Evolutionary conservation across 1,140 invertebrate genomes (phyloP).

Genomic region (Panonychus citri): DNA sequence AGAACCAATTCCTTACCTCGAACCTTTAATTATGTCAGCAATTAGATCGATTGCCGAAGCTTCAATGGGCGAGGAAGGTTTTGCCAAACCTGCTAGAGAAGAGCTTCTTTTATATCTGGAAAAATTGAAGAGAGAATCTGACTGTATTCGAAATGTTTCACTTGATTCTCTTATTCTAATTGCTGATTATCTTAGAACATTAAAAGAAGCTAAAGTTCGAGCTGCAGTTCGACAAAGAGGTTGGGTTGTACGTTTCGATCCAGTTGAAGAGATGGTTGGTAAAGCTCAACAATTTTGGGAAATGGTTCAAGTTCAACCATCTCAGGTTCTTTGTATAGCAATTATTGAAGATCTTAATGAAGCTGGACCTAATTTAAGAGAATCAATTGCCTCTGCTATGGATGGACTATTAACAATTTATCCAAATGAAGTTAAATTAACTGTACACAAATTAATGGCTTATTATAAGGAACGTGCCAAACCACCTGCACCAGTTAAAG

Average conservation of each 20-base stretch:
- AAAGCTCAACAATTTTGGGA: conserved; percentile 5
- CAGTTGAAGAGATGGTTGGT: conserved; percentile 11
- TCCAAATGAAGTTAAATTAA: conserved; percentile 27
- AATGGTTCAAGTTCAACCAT: conserved; percentile 1
- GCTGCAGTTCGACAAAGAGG: conserved; percentile 39
- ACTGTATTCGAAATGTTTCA: conserved; percentile 52
- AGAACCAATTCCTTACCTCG: conserved; percentile 34
- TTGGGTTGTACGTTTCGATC: conserved; percentile 53
- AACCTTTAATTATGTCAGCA: conserved; percentile 45
- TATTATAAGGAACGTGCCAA: conserved; percentile 46
- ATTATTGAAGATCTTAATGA: conserved; percentile 53
- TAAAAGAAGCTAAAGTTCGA: conserved; percentile 28
- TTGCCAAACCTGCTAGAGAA: conserved; percentile 34
- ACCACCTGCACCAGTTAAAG: conserved; percentile 25
- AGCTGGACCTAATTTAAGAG: conserved; percentile 47
- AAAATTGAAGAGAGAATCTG: conserved; percentile 41
- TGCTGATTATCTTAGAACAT: neutral
- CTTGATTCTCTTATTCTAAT: conserved; percentile 29
- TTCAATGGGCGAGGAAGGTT: conserved; percentile 35
- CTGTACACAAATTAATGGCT: conserved; percentile 38
- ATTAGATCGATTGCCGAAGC: conserved; percentile 48
- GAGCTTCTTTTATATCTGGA: conserved; percentile 52
- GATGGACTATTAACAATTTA: conserved; percentile 37
- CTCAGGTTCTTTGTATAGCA: conserved; percentile 13
- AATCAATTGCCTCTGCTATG: conserved; percentile 47